Conservation (phyloP, 2,888 invertebrate species). For the Microctonus brassicae region DNA sequence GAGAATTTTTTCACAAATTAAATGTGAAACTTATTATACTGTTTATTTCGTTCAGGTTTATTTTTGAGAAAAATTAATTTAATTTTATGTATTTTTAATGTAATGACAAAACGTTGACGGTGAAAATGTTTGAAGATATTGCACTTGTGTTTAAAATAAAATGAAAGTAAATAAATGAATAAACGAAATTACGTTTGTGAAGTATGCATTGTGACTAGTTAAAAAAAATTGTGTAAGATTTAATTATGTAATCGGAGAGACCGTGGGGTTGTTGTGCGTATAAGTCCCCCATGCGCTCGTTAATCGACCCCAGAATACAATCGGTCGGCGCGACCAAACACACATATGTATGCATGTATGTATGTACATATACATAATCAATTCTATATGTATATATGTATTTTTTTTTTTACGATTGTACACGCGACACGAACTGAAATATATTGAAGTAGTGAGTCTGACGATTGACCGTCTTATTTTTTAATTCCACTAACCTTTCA, state of each 20-base stretch:
- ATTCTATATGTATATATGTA: background rate
- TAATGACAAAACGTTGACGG: no score
- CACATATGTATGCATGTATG: background rate
- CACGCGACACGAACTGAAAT: slow-evolving; percentile 46
- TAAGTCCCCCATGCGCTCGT: background rate
- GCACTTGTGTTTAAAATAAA: background rate
- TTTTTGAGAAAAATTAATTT: no score
- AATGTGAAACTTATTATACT: no score
- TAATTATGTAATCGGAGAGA: background rate
- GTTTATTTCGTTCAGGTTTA: no score
- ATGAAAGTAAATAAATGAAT: background rate
- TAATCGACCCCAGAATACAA: background rate
- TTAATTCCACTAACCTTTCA: slow-evolving; percentile 9
- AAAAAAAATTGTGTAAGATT: background rate
- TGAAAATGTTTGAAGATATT: background rate
- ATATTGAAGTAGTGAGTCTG: slow-evolving; percentile 51
- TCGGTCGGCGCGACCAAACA: background rate
- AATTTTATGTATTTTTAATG: background rate
- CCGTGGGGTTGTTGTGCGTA: background rate
- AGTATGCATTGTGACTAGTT: background rate
- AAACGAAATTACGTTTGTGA: background rate
- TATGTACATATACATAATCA: no score
- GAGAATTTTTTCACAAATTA: no score
- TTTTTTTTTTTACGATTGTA: slow-evolving; percentile 18
- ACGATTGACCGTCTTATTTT: slow-evolving; percentile 48